Evolutionary conservation across 2,888 invertebrate genomes (phyloP).

Genomic region (Epistrophe grossulariae): DNA sequence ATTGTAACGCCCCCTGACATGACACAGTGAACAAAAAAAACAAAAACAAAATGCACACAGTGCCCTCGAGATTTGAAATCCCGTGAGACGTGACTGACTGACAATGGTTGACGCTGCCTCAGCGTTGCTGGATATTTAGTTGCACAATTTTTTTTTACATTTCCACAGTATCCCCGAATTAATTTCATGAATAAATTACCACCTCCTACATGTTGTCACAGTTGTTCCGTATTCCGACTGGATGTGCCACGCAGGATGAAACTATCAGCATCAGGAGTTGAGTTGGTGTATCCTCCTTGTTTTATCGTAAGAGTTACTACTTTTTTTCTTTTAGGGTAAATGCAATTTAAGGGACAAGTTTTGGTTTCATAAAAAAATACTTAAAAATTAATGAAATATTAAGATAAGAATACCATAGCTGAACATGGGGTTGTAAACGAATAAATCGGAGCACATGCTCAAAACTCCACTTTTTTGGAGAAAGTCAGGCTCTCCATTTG

Average conservation of each 20-base stretch:
- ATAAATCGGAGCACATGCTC: too few relatives aligned
- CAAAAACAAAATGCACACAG: constrained; percentile 28
- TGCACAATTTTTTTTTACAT: constrained; percentile 21
- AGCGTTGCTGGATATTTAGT: background rate
- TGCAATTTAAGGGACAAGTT: background rate
- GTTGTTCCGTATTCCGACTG: constrained; percentile 5
- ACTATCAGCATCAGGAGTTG: background rate
- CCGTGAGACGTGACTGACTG: constrained; percentile 16
- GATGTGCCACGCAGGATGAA: constrained; percentile 4
- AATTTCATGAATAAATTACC: constrained; percentile 72
- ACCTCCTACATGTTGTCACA: constrained; percentile 30
- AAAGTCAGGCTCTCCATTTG: too few relatives aligned
- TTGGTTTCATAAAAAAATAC: background rate
- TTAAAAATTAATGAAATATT: background rate
- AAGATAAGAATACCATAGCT: too few relatives aligned
- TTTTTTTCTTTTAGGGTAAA: background rate
- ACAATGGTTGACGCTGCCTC: too few relatives aligned
- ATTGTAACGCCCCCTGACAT: constrained; percentile 30
- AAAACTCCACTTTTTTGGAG: too few relatives aligned
- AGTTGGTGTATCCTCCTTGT: constrained; percentile 10
- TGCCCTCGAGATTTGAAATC: constrained; percentile 38
- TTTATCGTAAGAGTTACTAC: background rate
- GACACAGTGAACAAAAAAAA: constrained; percentile 7
- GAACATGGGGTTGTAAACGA: too few relatives aligned
- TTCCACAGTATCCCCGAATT: constrained; percentile 43